Percentiles rank a stretch among this genome's conserved stretches.
These are phyloP conservation scores for Platynereis dumerilii DNA, from an alignment of 2,888 invertebrate species.

Conservation along the genomic window DNA sequence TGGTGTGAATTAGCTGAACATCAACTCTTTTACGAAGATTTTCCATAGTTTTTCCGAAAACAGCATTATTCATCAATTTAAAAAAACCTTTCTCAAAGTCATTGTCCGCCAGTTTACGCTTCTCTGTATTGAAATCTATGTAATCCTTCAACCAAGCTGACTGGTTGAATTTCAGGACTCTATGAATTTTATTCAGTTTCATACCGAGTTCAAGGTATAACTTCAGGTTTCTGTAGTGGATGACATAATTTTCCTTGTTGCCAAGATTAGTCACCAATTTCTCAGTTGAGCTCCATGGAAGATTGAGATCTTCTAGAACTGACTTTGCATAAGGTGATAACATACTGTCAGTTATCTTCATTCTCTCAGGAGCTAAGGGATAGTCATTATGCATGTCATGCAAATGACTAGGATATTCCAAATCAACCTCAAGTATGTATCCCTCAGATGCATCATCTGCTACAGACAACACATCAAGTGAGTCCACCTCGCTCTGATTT, in stretches of 20 bases:
- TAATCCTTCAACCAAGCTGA: slow-evolving; percentile 35
- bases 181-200: slow-evolving; percentile 27
- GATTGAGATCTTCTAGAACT: too few relatives aligned
- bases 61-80: slow-evolving; percentile 45
- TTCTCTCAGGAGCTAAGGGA: slow-evolving; percentile 44
- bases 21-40: slow-evolving; percentile 59
- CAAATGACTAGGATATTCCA: slow-evolving; percentile 59
- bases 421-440: slow-evolving; percentile 63
- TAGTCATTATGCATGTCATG: slow-evolving; percentile 50
- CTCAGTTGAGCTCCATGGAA: neutral
- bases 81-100: slow-evolving; percentile 58
- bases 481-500: neutral
- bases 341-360: neutral
- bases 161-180: too few relatives aligned
- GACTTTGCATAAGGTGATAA: neutral
- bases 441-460: slow-evolving; percentile 37
- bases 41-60: slow-evolving; percentile 63
- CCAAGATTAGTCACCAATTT: neutral
- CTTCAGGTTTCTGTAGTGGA: slow-evolving; percentile 5
- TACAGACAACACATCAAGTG: neutral
- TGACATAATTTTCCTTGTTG: neutral
- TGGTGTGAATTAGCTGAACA: slow-evolving; percentile 42
- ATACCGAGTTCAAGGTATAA: neutral
- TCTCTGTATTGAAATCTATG: slow-evolving; percentile 46
- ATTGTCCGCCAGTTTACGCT: slow-evolving; percentile 44